phyloP scores from a whole-genome alignment of 1,140 invertebrate genomes.

The Bombus sibiricus region DNA sequence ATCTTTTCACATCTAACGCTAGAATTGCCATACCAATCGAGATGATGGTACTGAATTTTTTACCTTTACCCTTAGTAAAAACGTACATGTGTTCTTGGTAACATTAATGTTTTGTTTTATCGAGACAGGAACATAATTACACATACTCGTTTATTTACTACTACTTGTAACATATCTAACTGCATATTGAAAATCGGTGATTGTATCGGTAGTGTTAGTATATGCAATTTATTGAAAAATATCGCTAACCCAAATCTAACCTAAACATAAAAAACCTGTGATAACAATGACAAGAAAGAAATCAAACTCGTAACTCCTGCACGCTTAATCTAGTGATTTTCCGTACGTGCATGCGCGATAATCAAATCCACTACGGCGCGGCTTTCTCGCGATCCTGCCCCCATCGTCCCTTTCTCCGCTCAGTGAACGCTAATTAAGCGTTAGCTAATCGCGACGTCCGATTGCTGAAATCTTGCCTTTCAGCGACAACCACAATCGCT shows the following conservation, averaged over 20 bases:
- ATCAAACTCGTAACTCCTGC: neutral
- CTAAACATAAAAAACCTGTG: neutral
- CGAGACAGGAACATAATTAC: neutral
- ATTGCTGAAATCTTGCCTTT: slow-evolving; percentile 50
- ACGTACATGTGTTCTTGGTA: too few relatives aligned
- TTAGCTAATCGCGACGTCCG: slow-evolving; percentile 45
- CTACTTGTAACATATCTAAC: too few relatives aligned
- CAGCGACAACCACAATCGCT: neutral
- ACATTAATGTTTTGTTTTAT: neutral
- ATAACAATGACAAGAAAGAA: neutral
- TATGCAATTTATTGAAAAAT: neutral
- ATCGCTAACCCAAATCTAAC: neutral
- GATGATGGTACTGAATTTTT: neutral
- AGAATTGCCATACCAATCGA: too few relatives aligned
- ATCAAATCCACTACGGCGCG: slow-evolving; percentile 16
- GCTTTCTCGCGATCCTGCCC: slow-evolving; percentile 1
- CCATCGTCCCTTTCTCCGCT: neutral
- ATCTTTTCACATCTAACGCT: neutral
- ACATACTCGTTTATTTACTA: too few relatives aligned
- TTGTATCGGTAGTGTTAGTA: too few relatives aligned
- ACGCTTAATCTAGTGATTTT: neutral
- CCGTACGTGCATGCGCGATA: neutral
- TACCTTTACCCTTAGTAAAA: too few relatives aligned
- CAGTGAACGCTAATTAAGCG: slow-evolving; percentile 48
- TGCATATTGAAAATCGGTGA: too few relatives aligned